A percentile compares a stretch with the other conserved stretches of the same genome.
Evolutionary conservation across 2,888 invertebrate species (phyloP).

Genomic region (Thalpophila matura): DNA sequence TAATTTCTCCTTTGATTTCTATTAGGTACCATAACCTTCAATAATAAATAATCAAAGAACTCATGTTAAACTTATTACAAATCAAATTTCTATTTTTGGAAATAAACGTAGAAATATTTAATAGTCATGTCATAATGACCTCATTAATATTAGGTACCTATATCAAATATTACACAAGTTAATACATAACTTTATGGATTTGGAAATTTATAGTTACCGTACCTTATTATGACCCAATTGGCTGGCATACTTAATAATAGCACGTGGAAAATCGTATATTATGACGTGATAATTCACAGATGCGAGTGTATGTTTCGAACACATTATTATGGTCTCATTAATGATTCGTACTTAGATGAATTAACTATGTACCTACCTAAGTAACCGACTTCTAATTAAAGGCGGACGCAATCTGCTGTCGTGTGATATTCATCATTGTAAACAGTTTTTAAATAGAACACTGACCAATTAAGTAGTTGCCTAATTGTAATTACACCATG

Average conservation of each 20-base stretch:
- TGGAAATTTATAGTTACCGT: not conserved
- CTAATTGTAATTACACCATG: slow-evolving; percentile 27
- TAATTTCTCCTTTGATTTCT: not conserved
- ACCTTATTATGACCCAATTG: slow-evolving; percentile 5
- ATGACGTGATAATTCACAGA: too few relatives aligned
- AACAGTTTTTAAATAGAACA: slow-evolving; percentile 29
- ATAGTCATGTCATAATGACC: not conserved
- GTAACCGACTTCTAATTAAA: not conserved
- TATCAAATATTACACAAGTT: slow-evolving; percentile 1
- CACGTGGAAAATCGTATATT: not conserved
- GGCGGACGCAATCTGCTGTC: slow-evolving; percentile 17
- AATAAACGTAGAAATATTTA: slow-evolving; percentile 14
- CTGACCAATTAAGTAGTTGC: slow-evolving; percentile 33
- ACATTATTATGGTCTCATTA: too few relatives aligned
- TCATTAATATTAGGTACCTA: slow-evolving; percentile 8
- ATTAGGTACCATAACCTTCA: not conserved
- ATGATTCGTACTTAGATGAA: too few relatives aligned
- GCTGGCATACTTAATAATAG: not conserved
- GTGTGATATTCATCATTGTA: slow-evolving; percentile 24
- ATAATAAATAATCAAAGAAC: not conserved
- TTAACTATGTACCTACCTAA: too few relatives aligned
- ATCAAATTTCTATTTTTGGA: not conserved
- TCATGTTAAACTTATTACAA: not conserved
- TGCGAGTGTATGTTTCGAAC: too few relatives aligned
- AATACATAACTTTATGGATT: not conserved